phyloP scores from a whole-genome alignment of 2,888 invertebrate genomes.

The Drosophila kuntzei region DNA sequence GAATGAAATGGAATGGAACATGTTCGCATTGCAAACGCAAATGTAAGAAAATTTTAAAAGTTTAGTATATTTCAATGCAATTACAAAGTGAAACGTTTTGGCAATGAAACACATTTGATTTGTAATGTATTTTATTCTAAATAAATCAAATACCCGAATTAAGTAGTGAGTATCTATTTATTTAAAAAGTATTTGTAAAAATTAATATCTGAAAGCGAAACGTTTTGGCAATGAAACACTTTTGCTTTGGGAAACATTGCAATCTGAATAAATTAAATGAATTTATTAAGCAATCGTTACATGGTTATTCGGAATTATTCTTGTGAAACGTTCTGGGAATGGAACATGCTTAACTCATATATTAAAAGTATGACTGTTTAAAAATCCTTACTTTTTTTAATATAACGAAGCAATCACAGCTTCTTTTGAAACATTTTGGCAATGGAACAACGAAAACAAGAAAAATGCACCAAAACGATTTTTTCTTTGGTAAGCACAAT shows the following conservation, averaged over 20 bases:
- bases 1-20: not conserved
- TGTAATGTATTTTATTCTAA: not conserved
- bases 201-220: not conserved
- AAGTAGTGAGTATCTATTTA: too few species aligned
- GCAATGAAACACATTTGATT: too few species aligned
- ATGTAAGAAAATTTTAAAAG: not conserved
- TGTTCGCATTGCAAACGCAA: not conserved
- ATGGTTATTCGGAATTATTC: not conserved
- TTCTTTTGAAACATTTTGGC: not conserved
- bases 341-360: not conserved
- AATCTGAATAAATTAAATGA: not conserved
- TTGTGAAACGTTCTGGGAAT: not conserved
- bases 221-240: constrained; percentile 6
- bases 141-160: not conserved
- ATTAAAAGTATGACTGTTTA: too few species aligned
- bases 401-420: too few species aligned
- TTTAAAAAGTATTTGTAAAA: too few species aligned
- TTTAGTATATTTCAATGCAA: not conserved
- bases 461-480: too few species aligned
- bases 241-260: not conserved
- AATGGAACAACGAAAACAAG: not conserved
- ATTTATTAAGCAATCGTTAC: not conserved
- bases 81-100: constrained; percentile 1
- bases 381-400: not conserved
- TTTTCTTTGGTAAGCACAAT: too few species aligned